Conservation (phyloP, 1,140 invertebrate genomes). For the Bombus picipes region DNA sequence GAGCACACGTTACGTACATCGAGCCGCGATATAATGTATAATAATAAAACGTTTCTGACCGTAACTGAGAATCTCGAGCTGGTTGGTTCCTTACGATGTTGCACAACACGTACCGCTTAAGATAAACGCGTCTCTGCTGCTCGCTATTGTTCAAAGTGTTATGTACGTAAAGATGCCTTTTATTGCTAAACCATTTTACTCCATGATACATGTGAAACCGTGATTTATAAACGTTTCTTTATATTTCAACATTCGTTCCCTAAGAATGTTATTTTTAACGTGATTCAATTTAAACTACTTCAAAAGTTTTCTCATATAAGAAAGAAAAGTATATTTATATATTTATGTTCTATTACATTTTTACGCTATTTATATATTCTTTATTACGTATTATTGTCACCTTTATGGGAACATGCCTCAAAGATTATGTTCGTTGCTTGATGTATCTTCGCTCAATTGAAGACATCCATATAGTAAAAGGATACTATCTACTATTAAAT, state of each 20-base stretch:
- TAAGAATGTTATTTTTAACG: not conserved
- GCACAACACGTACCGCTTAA: conserved; percentile 44
- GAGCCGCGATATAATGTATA: conserved; percentile 68
- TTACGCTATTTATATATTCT: not conserved
- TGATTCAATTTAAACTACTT: not conserved
- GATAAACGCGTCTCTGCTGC: conserved; percentile 57
- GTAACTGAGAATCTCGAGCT: conserved; percentile 61
- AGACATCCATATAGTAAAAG: not conserved
- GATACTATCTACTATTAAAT: conserved; percentile 17
- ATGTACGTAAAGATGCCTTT: not conserved
- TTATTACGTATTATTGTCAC: not conserved
- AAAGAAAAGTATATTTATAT: not conserved
- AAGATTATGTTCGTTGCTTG: not conserved
- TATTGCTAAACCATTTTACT: conserved; percentile 3
- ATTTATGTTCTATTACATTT: not conserved
- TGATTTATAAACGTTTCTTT: not conserved
- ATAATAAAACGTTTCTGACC: conserved; percentile 66
- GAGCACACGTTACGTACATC: conserved; percentile 78
- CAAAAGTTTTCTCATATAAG: not conserved
- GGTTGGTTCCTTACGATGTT: conserved; percentile 66
- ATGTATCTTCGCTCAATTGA: not conserved
- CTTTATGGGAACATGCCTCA: not conserved
- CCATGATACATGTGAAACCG: not conserved
- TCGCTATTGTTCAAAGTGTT: not conserved
- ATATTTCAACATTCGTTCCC: not conserved